These are phyloP conservation scores for Tinea trinotella DNA, from an alignment of 2,888 invertebrate species.

Conservation along the genomic window DNA sequence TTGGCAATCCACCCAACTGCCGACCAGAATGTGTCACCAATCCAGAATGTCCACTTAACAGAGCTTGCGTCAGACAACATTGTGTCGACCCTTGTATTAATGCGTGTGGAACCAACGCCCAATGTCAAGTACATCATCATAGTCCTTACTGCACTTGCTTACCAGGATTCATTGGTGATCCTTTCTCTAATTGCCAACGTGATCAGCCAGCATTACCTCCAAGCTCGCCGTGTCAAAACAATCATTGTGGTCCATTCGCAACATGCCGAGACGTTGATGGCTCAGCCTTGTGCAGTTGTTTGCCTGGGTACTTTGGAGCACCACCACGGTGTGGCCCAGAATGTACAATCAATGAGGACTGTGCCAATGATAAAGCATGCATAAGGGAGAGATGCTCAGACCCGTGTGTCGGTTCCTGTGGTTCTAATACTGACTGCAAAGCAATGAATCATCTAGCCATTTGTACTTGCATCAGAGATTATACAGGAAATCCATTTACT, in stretches of 20 bases:
- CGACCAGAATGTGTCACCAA: slow-evolving; percentile 85
- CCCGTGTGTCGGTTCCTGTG: slow-evolving; percentile 81
- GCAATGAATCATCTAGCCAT: slow-evolving; percentile 84
- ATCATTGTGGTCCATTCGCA: slow-evolving; percentile 80
- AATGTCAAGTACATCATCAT: slow-evolving; percentile 79
- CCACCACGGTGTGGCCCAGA: slow-evolving; percentile 84
- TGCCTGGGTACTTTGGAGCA: slow-evolving; percentile 75
- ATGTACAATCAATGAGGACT: slow-evolving; percentile 83
- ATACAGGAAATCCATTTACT: slow-evolving; percentile 82
- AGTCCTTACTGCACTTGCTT: slow-evolving; percentile 82
- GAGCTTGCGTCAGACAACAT: slow-evolving; percentile 82
- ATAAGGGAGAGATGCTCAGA: slow-evolving; percentile 81
- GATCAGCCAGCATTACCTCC: slow-evolving; percentile 70
- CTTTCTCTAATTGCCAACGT: slow-evolving; percentile 71
- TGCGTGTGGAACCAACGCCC: slow-evolving; percentile 78
- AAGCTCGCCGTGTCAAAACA: slow-evolving; percentile 74
- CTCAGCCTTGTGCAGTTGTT: slow-evolving; percentile 74
- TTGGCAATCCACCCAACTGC: slow-evolving; percentile 83
- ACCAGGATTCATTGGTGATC: slow-evolving; percentile 81
- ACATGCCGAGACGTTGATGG: slow-evolving; percentile 70
- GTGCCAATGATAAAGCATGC: slow-evolving; percentile 80
- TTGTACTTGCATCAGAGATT: slow-evolving; percentile 78
- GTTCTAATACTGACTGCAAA: slow-evolving; percentile 78
- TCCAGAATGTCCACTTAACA: slow-evolving; percentile 83
- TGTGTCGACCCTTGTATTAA: slow-evolving; percentile 88